These are phyloP conservation scores for Thyatira batis DNA, from an alignment of 2,888 invertebrate genomes.

Conservation along the genomic window DNA sequence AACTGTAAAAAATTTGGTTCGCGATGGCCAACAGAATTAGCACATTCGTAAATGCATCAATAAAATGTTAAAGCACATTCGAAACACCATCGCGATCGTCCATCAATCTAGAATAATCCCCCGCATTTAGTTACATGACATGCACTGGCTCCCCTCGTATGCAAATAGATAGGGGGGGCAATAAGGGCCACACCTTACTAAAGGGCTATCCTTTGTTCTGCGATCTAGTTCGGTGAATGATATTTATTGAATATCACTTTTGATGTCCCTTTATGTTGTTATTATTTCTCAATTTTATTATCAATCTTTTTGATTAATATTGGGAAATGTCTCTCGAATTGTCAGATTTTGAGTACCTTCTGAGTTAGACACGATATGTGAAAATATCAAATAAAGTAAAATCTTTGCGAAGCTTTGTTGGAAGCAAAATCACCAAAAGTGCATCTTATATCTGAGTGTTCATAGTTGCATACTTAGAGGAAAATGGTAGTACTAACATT, in stretches of 20 bases:
- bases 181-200: constrained; percentile 7
- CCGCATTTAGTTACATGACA: constrained; percentile 27
- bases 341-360: no score
- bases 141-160: constrained; percentile 34
- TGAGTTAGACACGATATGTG: no score
- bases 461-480: no score
- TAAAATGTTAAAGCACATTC: constrained; percentile 20
- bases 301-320: no score
- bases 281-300: background rate
- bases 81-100: constrained; percentile 36
- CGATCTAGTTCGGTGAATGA: constrained; percentile 20
- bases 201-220: constrained; percentile 26
- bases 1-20: no score
- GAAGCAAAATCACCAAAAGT: no score
- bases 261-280: constrained; percentile 20
- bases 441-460: no score
- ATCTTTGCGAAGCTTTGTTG: no score
- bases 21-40: constrained; percentile 11
- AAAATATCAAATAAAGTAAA: no score
- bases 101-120: constrained; percentile 34
- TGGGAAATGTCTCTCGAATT: no score
- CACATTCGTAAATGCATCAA: constrained; percentile 6
- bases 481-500: no score
- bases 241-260: constrained; percentile 28
- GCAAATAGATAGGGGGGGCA: constrained; percentile 49